These are phyloP conservation scores for Mellilla xanthometata DNA, from an alignment of 2,888 invertebrate genomes.

Conservation along the genomic window DNA sequence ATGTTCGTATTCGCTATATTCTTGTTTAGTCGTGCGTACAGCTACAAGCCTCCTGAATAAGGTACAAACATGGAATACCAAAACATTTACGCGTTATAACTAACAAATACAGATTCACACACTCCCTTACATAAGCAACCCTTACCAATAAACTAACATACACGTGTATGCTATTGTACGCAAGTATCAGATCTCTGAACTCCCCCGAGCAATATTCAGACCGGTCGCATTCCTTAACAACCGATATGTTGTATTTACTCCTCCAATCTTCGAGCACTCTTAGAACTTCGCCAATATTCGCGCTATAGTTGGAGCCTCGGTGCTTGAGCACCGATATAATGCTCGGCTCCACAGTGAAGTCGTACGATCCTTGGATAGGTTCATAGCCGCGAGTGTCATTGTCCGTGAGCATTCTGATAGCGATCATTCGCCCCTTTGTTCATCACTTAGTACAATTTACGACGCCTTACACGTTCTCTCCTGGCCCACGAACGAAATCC, in stretches of 20 bases:
- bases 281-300: conserved; percentile 61
- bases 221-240: conserved; percentile 63
- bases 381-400: conserved; percentile 48
- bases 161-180: conserved; percentile 89
- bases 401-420: conserved; percentile 59
- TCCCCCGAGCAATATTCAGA: conserved; percentile 83
- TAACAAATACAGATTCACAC: not conserved
- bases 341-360: conserved; percentile 57
- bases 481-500: conserved; percentile 12
- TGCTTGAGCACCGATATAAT: conserved; percentile 60
- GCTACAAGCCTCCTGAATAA: too few species aligned
- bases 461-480: conserved; percentile 16
- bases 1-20: too few species aligned
- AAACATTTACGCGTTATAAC: too few species aligned
- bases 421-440: conserved; percentile 41
- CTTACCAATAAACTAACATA: conserved; percentile 91
- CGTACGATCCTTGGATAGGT: conserved; percentile 40
- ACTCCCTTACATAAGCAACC: conserved; percentile 17
- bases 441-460: conserved; percentile 51
- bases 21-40: too few species aligned
- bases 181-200: conserved; percentile 82
- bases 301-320: conserved; percentile 52
- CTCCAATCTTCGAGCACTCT: conserved; percentile 61
- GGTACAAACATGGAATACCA: too few species aligned
- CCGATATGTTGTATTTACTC: conserved; percentile 63